Evolutionary conservation across 2,888 invertebrate species (phyloP).

Genomic region (Colostygia pectinataria): DNA sequence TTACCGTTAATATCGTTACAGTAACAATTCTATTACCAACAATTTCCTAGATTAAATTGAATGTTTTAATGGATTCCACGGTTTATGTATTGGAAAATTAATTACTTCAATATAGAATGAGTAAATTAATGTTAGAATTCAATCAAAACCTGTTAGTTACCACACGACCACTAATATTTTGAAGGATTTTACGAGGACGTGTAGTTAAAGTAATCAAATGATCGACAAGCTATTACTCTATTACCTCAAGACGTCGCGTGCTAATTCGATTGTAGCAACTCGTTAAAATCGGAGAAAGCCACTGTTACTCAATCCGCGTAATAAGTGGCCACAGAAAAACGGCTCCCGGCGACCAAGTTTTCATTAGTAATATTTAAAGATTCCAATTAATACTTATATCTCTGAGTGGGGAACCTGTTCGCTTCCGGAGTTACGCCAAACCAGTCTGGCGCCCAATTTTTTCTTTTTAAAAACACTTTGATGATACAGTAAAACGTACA

Average conservation of each 20-base stretch:
- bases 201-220: constrained; percentile 44
- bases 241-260: constrained; percentile 76
- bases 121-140: constrained; percentile 2
- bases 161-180: background rate
- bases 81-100: constrained; percentile 16
- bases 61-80: constrained; percentile 1
- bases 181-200: constrained; percentile 1
- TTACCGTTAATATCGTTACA: constrained; percentile 16
- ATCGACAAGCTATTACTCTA: constrained; percentile 49
- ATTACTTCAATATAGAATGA: constrained; percentile 17
- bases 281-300: constrained; percentile 68
- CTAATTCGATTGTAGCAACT: constrained; percentile 61
- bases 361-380: constrained; percentile 71
- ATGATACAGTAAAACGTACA: too few species aligned
- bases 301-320: constrained; percentile 67
- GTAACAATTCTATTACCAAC: constrained; percentile 17
- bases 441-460: constrained; percentile 60
- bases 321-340: constrained; percentile 52
- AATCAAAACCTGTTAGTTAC: constrained; percentile 1
- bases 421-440: constrained; percentile 79
- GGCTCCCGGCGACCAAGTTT: constrained; percentile 52
- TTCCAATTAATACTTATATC: constrained; percentile 73
- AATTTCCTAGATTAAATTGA: constrained; percentile 11
- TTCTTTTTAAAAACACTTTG: constrained; percentile 51
- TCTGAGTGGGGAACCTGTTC: constrained; percentile 65